Evolutionary conservation across 2,888 invertebrate species (phyloP), one percentile per base, ranked within the genome.

Genomic region (Patella depressa): DNA sequence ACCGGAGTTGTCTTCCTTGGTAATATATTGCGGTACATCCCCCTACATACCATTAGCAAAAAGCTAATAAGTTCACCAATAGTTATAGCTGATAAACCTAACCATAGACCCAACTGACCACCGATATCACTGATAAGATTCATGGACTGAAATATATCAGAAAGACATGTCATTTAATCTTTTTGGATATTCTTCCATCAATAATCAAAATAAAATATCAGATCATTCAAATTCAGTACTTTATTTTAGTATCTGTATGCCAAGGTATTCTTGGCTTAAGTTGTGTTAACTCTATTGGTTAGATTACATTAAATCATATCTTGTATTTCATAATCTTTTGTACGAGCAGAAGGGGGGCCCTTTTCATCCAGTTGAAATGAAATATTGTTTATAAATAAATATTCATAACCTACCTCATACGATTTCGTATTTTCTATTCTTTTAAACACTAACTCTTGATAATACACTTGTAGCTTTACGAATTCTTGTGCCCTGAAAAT

Each of bases 61-160:
- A 88, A 85, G 75, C 87, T 88, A 19, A 88, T 76, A n/a, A 90
- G 84, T 79, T 91, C 91, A 5, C 91, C 89, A 3, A 89, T 77
- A 0, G 91, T 91, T 72, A 91, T 89, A 73, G 90, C 89, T 1
- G 91, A 90, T 34, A 91, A 82, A 7, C 91, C 91, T 12, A 91
- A 82, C 89, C 90, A 91, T 53, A 91, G 83, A 2, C 91, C 91
- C 24, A 91, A 85, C 79, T 91, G 91, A 17, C 91, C 91, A 5
- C 91, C 91, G 53, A 91, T 86, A 80, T 92, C 92, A 53, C 91
- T 91, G 53, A 91, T 88, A 79, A 92, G 86, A 77, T 89, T 91
- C 82, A 90, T 86, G 9, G 89, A 85, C 91, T 91, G 85, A 74
- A 71, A 76, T 72, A 45, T 9, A 45, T 45, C 9, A 45, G 45